Conservation (phyloP, 2,888 invertebrate genomes). For the Drosophila affinis region DNA sequence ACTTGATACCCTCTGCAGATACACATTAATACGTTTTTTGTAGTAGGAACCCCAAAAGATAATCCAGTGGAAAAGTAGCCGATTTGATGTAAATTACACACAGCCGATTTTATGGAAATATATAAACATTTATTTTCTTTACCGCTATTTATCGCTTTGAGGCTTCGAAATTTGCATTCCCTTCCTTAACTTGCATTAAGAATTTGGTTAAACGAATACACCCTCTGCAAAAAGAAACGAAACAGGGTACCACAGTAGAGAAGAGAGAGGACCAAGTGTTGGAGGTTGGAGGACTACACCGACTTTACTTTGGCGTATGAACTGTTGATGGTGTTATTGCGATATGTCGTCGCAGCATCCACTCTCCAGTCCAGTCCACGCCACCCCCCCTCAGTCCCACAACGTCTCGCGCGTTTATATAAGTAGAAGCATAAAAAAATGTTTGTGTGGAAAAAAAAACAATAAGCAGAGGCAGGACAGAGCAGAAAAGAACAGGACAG, state of each 20-base stretch:
- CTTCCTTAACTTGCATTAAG: neutral
- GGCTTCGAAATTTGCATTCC: neutral
- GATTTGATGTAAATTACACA: too few relatives aligned
- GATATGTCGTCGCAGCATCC: conserved; percentile 69
- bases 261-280: conserved; percentile 1
- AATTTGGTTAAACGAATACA: conserved; percentile 3
- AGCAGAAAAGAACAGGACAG: conserved; percentile 19
- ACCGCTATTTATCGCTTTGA: too few relatives aligned
- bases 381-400: neutral
- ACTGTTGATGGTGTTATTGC: conserved; percentile 79
- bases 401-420: conserved; percentile 58
- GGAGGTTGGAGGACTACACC: conserved; percentile 18
- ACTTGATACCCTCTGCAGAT: neutral
- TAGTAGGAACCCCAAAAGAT: too few relatives aligned
- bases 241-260: neutral
- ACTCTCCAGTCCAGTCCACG: conserved; percentile 18
- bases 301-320: conserved; percentile 49
- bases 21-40: neutral
- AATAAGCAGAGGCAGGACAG: conserved; percentile 40
- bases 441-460: conserved; percentile 74
- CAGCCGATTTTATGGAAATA: too few relatives aligned
- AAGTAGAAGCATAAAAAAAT: conserved; percentile 69
- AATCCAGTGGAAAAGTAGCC: too few relatives aligned
- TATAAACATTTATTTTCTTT: too few relatives aligned
- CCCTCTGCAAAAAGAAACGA: conserved; percentile 4